A percentile compares a stretch with the other conserved stretches of the same genome.
Evolutionary conservation across 1,140 invertebrate species (phyloP).

Genomic region (Cydia splendana): DNA sequence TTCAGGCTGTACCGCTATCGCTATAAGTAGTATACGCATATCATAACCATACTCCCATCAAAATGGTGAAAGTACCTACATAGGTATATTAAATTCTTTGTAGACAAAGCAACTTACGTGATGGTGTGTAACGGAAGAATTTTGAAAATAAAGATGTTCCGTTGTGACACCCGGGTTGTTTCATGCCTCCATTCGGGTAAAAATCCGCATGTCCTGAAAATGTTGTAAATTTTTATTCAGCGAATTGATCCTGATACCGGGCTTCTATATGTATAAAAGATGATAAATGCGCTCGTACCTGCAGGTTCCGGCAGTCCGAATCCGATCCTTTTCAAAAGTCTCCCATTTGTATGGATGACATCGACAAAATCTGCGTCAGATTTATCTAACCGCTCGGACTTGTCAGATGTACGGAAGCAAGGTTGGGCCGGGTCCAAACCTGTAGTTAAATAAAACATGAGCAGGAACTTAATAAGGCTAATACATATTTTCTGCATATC

Average conservation of each 20-base stretch:
- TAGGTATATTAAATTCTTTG: no score
- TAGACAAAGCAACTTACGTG: slow-evolving; percentile 56
- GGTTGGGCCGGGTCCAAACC: slow-evolving; percentile 84
- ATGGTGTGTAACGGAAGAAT: slow-evolving; percentile 58
- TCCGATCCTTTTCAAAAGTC: slow-evolving; percentile 75
- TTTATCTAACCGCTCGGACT: slow-evolving; percentile 77
- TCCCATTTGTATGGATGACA: slow-evolving; percentile 83
- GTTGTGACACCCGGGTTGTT: slow-evolving; percentile 79
- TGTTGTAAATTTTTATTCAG: background rate
- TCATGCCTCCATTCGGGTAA: slow-evolving; percentile 85
- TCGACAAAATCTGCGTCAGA: slow-evolving; percentile 84
- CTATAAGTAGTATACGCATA: no score
- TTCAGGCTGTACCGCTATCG: no score
- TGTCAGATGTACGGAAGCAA: slow-evolving; percentile 79
- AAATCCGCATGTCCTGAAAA: slow-evolving; percentile 83
- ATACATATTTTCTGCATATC: background rate
- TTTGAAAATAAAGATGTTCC: slow-evolving; percentile 62
- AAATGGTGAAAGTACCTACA: no score
- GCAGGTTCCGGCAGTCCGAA: slow-evolving; percentile 79
- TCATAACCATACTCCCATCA: no score
- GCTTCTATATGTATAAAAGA: background rate
- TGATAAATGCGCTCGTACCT: slow-evolving; percentile 58
- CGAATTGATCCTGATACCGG: background rate
- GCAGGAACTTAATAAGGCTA: no score
- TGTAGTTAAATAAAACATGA: slow-evolving; percentile 42